Evolutionary conservation across 1,140 invertebrate genomes (phyloP).

Genomic region (Drosophila parvula): DNA sequence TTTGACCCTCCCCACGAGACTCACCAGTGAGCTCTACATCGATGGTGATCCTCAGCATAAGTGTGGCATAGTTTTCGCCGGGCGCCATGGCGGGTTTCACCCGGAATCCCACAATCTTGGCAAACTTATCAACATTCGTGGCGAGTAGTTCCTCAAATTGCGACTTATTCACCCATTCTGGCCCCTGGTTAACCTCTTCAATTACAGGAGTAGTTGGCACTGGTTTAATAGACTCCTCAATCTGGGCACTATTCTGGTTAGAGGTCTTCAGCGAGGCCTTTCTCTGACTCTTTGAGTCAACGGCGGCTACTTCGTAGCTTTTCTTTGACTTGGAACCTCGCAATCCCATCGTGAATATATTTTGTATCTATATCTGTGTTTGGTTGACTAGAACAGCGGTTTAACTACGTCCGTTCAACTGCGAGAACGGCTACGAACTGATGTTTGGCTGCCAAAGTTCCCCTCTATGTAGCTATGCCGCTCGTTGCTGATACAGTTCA

Average conservation of each 20-base stretch:
- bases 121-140: slow-evolving; percentile 65
- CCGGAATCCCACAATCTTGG: slow-evolving; percentile 65
- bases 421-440: slow-evolving; percentile 24
- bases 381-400: slow-evolving; percentile 2
- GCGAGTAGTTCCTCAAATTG: slow-evolving; percentile 83
- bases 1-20: background rate
- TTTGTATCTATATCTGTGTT: background rate
- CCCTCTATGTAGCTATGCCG: slow-evolving; percentile 4
- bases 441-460: slow-evolving; percentile 28
- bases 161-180: slow-evolving; percentile 84
- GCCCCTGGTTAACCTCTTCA: slow-evolving; percentile 35
- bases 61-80: slow-evolving; percentile 74
- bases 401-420: slow-evolving; percentile 30
- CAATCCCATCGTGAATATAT: slow-evolving; percentile 24
- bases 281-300: background rate
- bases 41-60: slow-evolving; percentile 70
- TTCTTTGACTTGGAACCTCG: slow-evolving; percentile 41
- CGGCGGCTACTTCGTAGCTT: slow-evolving; percentile 33
- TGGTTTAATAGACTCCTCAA: background rate
- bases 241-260: background rate
- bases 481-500: slow-evolving; percentile 26
- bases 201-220: background rate
- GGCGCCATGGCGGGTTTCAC: slow-evolving; percentile 51
- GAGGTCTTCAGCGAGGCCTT: slow-evolving; percentile 4
- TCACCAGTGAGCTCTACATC: slow-evolving; percentile 67